Evolutionary conservation across 2,113 vertebrate species (phyloP).

Genomic region (Hirundichthys speculiger): DNA sequence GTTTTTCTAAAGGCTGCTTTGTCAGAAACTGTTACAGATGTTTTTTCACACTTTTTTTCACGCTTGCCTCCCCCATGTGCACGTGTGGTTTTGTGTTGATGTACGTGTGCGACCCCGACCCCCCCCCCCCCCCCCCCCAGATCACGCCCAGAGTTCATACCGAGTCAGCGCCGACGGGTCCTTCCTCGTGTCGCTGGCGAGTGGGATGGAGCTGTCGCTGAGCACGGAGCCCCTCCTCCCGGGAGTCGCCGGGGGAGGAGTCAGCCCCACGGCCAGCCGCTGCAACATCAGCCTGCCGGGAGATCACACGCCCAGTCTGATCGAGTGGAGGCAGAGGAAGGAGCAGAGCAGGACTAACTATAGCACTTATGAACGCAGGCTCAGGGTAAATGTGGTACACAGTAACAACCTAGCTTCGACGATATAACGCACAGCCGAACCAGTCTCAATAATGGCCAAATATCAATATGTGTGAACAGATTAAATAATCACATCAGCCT

Average conservation of each 20-base stretch:
- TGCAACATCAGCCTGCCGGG: slow-evolving; percentile 97
- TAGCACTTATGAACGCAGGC: slow-evolving; percentile 93
- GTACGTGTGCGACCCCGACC: background rate
- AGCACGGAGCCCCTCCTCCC: slow-evolving; percentile 94
- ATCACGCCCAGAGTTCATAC: slow-evolving; percentile 93
- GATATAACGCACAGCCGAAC: background rate
- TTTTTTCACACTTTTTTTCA: slow-evolving; percentile 55
- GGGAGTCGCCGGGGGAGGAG: slow-evolving; percentile 84
- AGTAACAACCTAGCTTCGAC: background rate
- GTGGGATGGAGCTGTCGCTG: slow-evolving; percentile 94
- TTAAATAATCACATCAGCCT: slow-evolving; percentile 19
- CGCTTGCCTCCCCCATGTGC: slow-evolving; percentile 12
- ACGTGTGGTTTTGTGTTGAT: slow-evolving; percentile 37
- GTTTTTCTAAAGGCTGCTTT: slow-evolving; percentile 33
- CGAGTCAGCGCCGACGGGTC: slow-evolving; percentile 94
- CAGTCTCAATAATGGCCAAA: background rate
- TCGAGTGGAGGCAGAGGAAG: slow-evolving; percentile 96
- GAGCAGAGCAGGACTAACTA: slow-evolving; percentile 95
- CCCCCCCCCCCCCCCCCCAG: slow-evolving; percentile 64
- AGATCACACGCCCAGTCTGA: slow-evolving; percentile 93
- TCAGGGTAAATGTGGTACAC: slow-evolving; percentile 86
- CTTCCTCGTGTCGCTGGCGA: slow-evolving; percentile 91
- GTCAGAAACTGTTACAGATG: slow-evolving; percentile 8
- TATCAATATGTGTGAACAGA: background rate
- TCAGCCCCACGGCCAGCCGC: slow-evolving; percentile 93